A percentile compares a stretch with the other conserved stretches of the same genome.
Evolutionary conservation across 2,113 vertebrate genomes (phyloP).

Genomic region (Corythaixoides concolor): DNA sequence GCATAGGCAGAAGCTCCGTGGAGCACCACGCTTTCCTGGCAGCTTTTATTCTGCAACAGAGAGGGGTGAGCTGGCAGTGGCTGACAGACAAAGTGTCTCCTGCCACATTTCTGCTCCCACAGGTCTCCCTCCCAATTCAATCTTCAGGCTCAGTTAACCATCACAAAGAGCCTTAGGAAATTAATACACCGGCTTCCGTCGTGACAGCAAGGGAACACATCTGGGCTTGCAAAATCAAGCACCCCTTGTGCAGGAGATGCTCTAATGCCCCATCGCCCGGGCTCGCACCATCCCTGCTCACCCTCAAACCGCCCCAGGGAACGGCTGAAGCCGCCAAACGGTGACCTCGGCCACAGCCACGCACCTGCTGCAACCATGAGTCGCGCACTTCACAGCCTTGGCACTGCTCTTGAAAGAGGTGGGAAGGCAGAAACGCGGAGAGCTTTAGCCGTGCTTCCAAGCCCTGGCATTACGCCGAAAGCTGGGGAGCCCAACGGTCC

Average conservation of each 20-base stretch:
- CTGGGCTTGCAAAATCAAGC: neutral
- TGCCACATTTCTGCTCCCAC: conserved; percentile 15
- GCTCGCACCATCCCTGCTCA: neutral
- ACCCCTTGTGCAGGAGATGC: neutral
- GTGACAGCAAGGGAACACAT: neutral
- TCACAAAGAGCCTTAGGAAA: conserved; percentile 1
- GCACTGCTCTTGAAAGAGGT: neutral
- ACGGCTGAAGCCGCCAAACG: neutral
- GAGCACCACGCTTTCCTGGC: neutral
- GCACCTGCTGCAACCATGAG: neutral
- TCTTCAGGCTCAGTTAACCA: conserved; percentile 25
- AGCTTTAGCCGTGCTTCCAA: fast-evolving
- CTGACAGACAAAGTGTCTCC: conserved; percentile 20
- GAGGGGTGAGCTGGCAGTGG: neutral
- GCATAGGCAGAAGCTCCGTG: neutral
- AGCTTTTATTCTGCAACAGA: neutral
- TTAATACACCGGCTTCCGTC: neutral
- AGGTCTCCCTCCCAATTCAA: neutral
- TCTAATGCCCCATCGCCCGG: fast-evolving
- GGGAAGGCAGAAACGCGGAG: neutral
- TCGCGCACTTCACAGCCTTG: neutral
- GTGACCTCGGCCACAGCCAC: neutral
- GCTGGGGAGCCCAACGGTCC: neutral
- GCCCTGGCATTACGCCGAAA: neutral
- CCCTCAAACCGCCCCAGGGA: neutral